Conservation (phyloP, 2,797 vertebrate species). For the Eptatretus atami region DNA sequence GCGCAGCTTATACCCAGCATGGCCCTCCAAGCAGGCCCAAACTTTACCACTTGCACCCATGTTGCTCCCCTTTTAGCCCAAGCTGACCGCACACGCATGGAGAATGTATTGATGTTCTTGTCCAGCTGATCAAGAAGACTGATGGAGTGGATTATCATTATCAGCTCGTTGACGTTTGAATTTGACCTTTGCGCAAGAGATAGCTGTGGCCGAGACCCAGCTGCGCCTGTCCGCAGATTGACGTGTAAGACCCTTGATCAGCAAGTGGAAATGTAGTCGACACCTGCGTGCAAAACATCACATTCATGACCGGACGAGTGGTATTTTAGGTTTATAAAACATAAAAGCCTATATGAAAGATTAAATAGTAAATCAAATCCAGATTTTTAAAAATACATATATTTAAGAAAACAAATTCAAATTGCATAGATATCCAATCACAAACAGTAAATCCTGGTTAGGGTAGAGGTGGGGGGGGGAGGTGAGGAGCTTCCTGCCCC, state of each 20-base stretch:
- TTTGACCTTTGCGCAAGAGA: conserved; percentile 82
- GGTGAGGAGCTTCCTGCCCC: no score
- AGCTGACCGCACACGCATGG: conserved; percentile 63
- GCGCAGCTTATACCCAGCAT: no score
- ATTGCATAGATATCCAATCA: no score
- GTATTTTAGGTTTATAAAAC: not conserved
- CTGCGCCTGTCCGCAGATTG: conserved; percentile 56
- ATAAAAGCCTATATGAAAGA: not conserved
- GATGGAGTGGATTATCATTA: conserved; percentile 97
- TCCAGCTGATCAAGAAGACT: conserved; percentile 76
- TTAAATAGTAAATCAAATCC: no score
- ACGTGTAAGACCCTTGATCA: conserved; percentile 53
- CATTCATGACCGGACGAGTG: no score
- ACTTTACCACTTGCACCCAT: no score
- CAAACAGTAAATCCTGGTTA: no score
- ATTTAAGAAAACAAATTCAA: no score
- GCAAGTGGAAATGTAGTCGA: conserved; percentile 52
- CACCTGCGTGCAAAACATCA: conserved; percentile 17
- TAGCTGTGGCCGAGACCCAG: conserved; percentile 83
- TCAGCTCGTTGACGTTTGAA: conserved; percentile 78
- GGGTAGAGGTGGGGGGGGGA: no score
- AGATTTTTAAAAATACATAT: not conserved
- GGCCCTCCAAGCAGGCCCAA: no score
- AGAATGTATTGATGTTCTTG: conserved; percentile 90
- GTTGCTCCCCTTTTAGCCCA: no score